These are phyloP conservation scores for Apamea sordens DNA, from an alignment of 2,888 invertebrate species.

Conservation along the genomic window DNA sequence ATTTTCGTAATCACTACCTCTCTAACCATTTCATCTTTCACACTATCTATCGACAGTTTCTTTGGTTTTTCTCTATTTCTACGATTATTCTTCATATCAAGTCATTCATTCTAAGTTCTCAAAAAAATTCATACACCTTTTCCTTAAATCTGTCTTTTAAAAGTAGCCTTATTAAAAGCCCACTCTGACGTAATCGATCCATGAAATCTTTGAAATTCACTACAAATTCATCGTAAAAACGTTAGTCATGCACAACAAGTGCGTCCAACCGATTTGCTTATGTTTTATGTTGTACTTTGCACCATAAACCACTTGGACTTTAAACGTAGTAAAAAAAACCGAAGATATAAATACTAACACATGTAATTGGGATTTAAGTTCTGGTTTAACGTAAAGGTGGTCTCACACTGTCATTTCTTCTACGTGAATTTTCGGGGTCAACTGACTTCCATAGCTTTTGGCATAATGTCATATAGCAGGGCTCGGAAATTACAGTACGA, in stretches of 20 bases:
- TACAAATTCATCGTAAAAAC: not conserved
- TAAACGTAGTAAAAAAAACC: conserved; percentile 25
- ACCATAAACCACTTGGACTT: conserved; percentile 5
- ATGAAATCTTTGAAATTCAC: conserved; percentile 3
- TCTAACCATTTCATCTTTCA: not conserved
- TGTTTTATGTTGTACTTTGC: conserved; percentile 19
- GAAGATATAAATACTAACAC: not conserved
- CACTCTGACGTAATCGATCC: not conserved
- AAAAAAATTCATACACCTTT: not conserved
- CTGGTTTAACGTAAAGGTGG: conserved; percentile 4
- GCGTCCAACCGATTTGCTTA: not conserved
- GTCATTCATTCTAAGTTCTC: not conserved
- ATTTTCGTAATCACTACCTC: not conserved
- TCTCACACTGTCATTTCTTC: not conserved
- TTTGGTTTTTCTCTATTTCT: not conserved
- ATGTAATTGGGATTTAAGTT: conserved; percentile 24
- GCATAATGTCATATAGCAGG: not conserved
- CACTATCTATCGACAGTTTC: not conserved
- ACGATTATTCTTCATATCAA: not conserved
- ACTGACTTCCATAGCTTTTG: not conserved
- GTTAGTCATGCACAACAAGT: not conserved
- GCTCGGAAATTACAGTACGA: not conserved
- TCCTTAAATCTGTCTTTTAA: not conserved
- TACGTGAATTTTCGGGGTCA: not conserved
- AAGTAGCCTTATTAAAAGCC: not conserved